A percentile compares a stretch with the other conserved stretches of the same genome.
phyloP scores from a whole-genome alignment of 2,888 invertebrate species.

The Euclidia mi region DNA sequence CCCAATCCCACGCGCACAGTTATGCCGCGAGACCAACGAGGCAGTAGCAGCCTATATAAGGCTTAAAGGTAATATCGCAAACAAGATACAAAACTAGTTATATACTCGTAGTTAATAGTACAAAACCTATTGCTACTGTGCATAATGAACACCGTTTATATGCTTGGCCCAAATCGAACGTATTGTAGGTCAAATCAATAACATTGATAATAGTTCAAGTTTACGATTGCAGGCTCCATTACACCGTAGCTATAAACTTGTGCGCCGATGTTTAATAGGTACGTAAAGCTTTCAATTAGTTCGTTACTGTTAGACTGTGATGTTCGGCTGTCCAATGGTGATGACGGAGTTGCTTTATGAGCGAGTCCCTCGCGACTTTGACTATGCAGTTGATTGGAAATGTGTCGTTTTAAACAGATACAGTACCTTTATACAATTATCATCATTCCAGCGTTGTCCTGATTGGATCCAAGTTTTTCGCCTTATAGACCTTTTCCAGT shows the following conservation, averaged over 20 bases:
- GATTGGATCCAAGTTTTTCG: too few relatives aligned
- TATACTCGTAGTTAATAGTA: not conserved
- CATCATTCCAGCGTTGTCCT: too few relatives aligned
- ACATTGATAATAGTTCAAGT: constrained; percentile 14
- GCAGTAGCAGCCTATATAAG: too few relatives aligned
- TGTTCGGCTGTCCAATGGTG: not conserved
- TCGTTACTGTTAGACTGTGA: not conserved
- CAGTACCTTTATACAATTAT: too few relatives aligned
- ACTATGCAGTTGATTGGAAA: too few relatives aligned
- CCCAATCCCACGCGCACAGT: too few relatives aligned
- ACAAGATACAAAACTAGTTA: too few relatives aligned
- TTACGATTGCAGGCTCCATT: constrained; percentile 11
- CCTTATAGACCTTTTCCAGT: too few relatives aligned
- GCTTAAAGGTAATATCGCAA: too few relatives aligned
- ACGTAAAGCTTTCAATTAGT: not conserved
- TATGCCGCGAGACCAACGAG: too few relatives aligned
- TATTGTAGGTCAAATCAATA: constrained; percentile 15
- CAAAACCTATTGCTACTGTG: not conserved
- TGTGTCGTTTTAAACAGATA: too few relatives aligned
- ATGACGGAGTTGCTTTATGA: too few relatives aligned
- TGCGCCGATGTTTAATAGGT: constrained; percentile 1
- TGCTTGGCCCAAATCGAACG: constrained; percentile 38
- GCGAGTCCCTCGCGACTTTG: not conserved
- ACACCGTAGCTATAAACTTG: constrained; percentile 9
- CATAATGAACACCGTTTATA: constrained; percentile 25